Evolutionary conservation across 2,888 invertebrate genomes (phyloP).

Genomic region (Cryptus armator): DNA sequence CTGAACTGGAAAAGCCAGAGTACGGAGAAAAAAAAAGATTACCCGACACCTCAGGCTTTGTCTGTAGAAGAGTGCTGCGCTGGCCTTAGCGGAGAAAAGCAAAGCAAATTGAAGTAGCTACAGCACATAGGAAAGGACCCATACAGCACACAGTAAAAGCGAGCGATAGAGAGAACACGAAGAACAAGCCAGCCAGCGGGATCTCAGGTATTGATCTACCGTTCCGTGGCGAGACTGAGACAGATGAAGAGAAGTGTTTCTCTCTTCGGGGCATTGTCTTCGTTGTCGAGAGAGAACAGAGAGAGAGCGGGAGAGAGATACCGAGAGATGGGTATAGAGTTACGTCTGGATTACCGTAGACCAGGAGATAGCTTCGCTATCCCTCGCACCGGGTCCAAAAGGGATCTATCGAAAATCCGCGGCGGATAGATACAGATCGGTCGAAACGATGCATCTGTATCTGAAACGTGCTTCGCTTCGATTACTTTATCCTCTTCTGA

Average conservation of each 20-base stretch:
- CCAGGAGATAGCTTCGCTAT: conserved; percentile 59
- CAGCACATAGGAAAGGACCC: conserved; percentile 9
- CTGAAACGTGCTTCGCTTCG: conserved; percentile 14
- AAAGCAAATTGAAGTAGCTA: conserved; percentile 52
- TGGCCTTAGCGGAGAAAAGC: conserved; percentile 14
- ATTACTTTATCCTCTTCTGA: conserved; percentile 20
- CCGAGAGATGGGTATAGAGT: conserved; percentile 51
- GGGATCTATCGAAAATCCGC: conserved; percentile 57
- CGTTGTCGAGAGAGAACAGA: conserved; percentile 18
- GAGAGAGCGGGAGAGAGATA: conserved; percentile 53
- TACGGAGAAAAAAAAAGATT: not conserved
- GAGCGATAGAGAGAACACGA: conserved; percentile 1
- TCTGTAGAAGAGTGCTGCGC: conserved; percentile 28
- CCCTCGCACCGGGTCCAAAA: conserved; percentile 20
- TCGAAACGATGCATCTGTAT: conserved; percentile 25
- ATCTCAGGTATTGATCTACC: conserved; percentile 66
- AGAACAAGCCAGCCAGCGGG: conserved; percentile 5
- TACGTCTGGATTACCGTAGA: conserved; percentile 63
- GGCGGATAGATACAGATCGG: conserved; percentile 36
- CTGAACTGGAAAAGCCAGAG: not conserved
- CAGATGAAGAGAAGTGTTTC: conserved; percentile 37
- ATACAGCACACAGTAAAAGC: not conserved
- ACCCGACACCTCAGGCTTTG: conserved; percentile 17
- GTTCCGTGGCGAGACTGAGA: conserved; percentile 35
- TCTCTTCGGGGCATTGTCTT: conserved; percentile 61